Evolutionary conservation across 2,888 invertebrate genomes (phyloP).

Genomic region (Tenthredo distinguenda): DNA sequence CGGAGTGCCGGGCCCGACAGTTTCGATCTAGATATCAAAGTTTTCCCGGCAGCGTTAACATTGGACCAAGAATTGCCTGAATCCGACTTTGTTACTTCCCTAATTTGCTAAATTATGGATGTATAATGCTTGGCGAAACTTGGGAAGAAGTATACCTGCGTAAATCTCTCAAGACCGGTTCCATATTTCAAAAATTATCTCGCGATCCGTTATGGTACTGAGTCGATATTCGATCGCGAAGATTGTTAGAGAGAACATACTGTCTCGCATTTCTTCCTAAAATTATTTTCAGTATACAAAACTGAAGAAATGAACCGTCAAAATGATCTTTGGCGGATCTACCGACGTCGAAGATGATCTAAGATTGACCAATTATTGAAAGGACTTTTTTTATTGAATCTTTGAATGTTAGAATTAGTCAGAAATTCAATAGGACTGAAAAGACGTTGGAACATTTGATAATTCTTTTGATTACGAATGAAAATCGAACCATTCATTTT

Average conservation of each 20-base stretch:
- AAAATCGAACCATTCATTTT: not conserved
- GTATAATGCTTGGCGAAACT: not conserved
- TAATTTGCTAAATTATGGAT: constrained; percentile 14
- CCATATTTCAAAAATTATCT: not conserved
- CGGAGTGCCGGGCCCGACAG: constrained; percentile 3
- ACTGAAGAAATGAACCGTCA: not conserved
- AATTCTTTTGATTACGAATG: not conserved
- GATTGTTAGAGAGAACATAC: too few species aligned
- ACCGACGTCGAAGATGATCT: not conserved
- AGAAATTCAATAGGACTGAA: not conserved
- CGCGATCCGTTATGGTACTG: not conserved
- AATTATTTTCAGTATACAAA: not conserved
- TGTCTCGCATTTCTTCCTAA: too few species aligned
- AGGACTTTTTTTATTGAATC: not conserved
- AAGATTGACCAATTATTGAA: not conserved
- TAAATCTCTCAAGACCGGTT: not conserved
- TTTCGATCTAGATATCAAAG: constrained; percentile 17
- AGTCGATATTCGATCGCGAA: not conserved
- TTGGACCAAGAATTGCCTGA: constrained; percentile 9
- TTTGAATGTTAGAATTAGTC: not conserved
- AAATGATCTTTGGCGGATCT: not conserved
- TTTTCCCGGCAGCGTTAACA: constrained; percentile 4
- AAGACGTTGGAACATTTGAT: not conserved
- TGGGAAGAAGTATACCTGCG: not conserved
- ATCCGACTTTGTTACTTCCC: constrained; percentile 18